Evolutionary conservation across 2,888 invertebrate genomes (phyloP).

Genomic region (Drosophila fulvimacula): DNA sequence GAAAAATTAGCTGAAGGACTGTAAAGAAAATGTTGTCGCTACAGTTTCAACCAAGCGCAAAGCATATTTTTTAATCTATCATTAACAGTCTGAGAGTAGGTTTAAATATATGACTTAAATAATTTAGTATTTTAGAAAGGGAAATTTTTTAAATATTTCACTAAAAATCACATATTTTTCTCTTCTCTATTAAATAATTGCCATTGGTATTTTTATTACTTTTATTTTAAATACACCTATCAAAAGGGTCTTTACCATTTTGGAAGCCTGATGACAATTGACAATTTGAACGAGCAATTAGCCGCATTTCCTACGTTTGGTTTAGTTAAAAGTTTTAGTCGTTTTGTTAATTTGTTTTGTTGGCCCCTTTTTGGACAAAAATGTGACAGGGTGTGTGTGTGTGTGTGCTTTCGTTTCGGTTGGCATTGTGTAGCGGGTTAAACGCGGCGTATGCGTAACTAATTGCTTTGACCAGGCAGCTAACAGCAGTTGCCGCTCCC

Average conservation of each 20-base stretch:
- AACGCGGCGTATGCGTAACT: slow-evolving; percentile 63
- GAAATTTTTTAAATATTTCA: no score
- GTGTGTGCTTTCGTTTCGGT: neutral
- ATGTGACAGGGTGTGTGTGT: neutral
- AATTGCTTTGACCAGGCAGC: slow-evolving; percentile 65
- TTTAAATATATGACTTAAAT: no score
- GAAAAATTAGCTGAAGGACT: neutral
- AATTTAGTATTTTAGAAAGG: no score
- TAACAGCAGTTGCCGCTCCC: slow-evolving; percentile 32
- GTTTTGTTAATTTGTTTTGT: slow-evolving; percentile 55
- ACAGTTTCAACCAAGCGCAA: neutral
- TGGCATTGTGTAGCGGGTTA: slow-evolving; percentile 45
- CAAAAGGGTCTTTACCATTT: neutral
- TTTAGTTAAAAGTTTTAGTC: slow-evolving; percentile 46
- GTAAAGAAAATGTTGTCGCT: neutral
- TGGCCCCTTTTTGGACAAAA: slow-evolving; percentile 11
- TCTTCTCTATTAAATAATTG: neutral
- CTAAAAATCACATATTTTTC: no score
- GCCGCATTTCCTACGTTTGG: slow-evolving; percentile 38
- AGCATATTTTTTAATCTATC: no score
- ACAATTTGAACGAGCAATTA: slow-evolving; percentile 23
- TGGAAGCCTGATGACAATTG: slow-evolving; percentile 12
- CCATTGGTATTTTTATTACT: neutral
- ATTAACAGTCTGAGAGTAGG: no score
- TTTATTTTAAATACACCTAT: neutral